phyloP scores from a whole-genome alignment of 2,113 vertebrate genomes.

The Colistium nudipinnis region DNA sequence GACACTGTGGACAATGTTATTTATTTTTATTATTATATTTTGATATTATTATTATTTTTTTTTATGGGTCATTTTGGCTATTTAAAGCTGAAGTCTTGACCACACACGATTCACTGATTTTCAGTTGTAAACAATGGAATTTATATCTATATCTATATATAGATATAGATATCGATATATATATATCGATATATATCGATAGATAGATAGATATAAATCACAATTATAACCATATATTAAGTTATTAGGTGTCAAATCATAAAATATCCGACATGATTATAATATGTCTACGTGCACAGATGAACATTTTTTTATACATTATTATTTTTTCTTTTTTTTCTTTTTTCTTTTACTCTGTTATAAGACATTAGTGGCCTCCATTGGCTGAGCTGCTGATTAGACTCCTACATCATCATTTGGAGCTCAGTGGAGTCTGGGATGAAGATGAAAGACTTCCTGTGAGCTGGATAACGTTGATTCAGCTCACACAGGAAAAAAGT shows the following conservation, averaged over 20 bases:
- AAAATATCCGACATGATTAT: conserved; percentile 21
- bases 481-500: conserved; percentile 17
- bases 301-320: not conserved
- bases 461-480: conserved; percentile 35
- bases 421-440: conserved; percentile 32
- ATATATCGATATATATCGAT: too few species aligned
- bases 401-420: conserved; percentile 36
- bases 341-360: not conserved
- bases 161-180: too few species aligned
- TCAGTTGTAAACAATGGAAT: not conserved
- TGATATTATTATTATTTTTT: not conserved
- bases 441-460: conserved; percentile 40
- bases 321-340: not conserved
- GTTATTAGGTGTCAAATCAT: too few species aligned
- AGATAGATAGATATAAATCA: too few species aligned
- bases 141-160: too few species aligned
- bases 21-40: too few species aligned
- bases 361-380: conserved; percentile 26
- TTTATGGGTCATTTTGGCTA: not conserved
- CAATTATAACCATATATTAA: conserved; percentile 20
- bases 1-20: not conserved
- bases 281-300: conserved; percentile 12
- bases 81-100: not conserved
- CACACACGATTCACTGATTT: not conserved
- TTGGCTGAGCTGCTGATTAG: conserved; percentile 24